Base-by-base conservation (phyloP, 2,888 invertebrate species). In the Laothoe populi region DNA sequence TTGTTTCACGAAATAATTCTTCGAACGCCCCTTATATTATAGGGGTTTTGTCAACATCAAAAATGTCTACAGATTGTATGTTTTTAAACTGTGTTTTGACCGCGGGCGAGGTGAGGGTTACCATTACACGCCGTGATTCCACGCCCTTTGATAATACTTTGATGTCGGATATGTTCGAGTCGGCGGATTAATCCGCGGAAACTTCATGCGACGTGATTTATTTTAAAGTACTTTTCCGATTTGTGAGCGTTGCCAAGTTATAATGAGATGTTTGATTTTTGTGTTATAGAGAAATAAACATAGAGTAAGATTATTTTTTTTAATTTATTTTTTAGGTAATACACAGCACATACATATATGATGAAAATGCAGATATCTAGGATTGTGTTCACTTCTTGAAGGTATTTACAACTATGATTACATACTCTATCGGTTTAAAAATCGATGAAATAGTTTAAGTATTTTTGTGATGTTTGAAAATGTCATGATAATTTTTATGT, bases 61-160 rank as follows among this genome's bases (percentile, higher is more conserved):
- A 31, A 5, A 8, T 5, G 31, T 31, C 8, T 8, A 8, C 31
- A 31, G 31, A 31, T 8, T 38, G 38, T 13, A 13, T 10, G 13
- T 8, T 38, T 26, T 38, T 11, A 38, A 13, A 38, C 38, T 38
- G 38, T 38, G 38, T 10, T 13, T 38, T 13, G 13, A 13, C 13
- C 38, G 38, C 13, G 38, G 38, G 38, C 38, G 38, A 13, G 11
- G 2, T 13, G 38, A 38, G 38, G 13, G 31, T 1, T 31, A 31
- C 38, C 11, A 38, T 38, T 38, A 38, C 13, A 38, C 38, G 38
- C 44, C 19, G 44, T 19, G 44, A 19, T 44, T 44, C 19, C 19
- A 44, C 44, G 31, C 31, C 4, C 53, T 24, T 26, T 53, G 16
- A 53, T 53, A 31, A 31, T 16, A 35, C 53, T 53, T 35, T 31